Evolutionary conservation across 2,888 invertebrate species (phyloP), one percentile per base, ranked within the genome.

Genomic region (Ellobium chinense): DNA sequence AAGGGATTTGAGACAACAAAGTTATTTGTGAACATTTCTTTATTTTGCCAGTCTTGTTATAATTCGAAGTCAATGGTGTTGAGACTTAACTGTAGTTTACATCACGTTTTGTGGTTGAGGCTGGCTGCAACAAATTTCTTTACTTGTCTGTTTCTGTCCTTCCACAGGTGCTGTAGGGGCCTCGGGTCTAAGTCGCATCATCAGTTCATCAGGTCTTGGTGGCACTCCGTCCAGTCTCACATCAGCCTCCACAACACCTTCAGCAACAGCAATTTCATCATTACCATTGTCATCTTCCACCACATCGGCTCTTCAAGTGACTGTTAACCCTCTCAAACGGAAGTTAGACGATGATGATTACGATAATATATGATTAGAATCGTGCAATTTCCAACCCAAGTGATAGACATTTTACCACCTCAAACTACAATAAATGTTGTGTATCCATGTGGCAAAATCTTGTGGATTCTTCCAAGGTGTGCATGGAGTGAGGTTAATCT

Each of bases 291-390:
- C 74, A 18, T 34, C 72, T 7, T 18, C 66, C 36, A 65, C 78
- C 3, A 29, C 73, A 7, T 18, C 65, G 9, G 34, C 12, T 29
- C 18, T 77, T 2, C 60, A 73, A 14, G 65, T 65, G 1, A 66
- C 76, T 27, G 56, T 81, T 65, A 90, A 89, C 70, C 87, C 89
- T 3, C 83, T 90, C 2, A 90, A 90, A 74, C 84, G 90, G 24
- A 90, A 90, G 83, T 83, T 85, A 31, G 88, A 88, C n/a, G 90
- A 90, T 56, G 88, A 89, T 82, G 88, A 90, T 80, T 89, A 90
- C 79, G 88, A 89, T 80, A 85, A 83, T 36, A 29, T 62, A 18
- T 73, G 46, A 36, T 24, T 18, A n/a, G n/a, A n/a, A n/a, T n/a
- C n/a, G n/a, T n/a, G n/a, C n/a, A n/a, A n/a, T n/a, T n/a, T n/a